phyloP scores from a whole-genome alignment of 1,140 invertebrate genomes.

The Microplitis demolitor region DNA sequence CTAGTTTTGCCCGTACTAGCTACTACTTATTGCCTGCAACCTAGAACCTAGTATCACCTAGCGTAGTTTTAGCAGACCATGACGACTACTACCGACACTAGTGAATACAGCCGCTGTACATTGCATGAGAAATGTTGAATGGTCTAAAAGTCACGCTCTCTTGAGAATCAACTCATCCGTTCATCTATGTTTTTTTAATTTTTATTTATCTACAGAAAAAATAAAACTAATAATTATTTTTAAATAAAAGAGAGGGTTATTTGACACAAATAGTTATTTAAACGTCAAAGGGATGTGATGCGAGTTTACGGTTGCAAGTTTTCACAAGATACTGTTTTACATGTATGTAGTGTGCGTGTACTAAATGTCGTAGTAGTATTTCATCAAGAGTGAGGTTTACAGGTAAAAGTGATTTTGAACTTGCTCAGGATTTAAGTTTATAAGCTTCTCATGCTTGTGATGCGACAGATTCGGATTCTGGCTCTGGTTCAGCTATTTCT shows the following conservation, averaged over 20 bases:
- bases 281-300: no score
- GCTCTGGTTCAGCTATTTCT: not conserved
- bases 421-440: no score
- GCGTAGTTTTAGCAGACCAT: not conserved
- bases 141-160: conserved; percentile 1
- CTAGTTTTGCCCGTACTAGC: not conserved
- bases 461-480: not conserved
- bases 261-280: no score
- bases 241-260: no score
- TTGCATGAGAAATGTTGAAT: not conserved
- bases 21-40: not conserved
- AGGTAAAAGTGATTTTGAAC: not conserved
- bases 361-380: not conserved
- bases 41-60: not conserved
- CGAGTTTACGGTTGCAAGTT: no score
- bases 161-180: not conserved
- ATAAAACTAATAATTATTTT: no score
- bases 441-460: not conserved
- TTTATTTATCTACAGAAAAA: not conserved
- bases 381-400: not conserved
- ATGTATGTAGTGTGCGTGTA: no score
- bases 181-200: not conserved
- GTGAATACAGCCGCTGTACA: no score
- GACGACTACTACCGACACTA: not conserved
- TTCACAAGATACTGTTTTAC: no score